Evolutionary conservation across 2,797 vertebrate genomes (phyloP).

Genomic region (Scarus forsteni): DNA sequence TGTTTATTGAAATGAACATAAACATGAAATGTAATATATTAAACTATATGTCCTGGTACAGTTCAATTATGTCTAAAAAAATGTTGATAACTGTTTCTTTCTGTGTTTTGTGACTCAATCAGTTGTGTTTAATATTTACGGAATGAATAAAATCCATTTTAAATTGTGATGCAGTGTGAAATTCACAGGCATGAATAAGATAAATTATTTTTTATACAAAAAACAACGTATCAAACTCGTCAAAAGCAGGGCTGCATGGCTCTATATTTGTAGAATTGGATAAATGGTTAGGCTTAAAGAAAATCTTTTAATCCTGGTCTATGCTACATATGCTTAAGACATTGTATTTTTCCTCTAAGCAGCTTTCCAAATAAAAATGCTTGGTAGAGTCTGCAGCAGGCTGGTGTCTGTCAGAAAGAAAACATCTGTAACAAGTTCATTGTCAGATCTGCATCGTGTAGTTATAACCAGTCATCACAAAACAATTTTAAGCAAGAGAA

Average conservation of each 20-base stretch:
- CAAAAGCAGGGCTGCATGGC: too few relatives aligned
- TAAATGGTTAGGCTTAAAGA: too few relatives aligned
- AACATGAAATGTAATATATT: background rate
- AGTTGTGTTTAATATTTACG: background rate
- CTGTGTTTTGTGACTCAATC: background rate
- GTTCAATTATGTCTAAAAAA: background rate
- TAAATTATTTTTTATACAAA: too few relatives aligned
- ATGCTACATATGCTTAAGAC: too few relatives aligned
- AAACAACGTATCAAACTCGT: too few relatives aligned
- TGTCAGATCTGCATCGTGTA: background rate
- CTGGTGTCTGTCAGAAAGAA: background rate
- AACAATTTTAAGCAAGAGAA: background rate
- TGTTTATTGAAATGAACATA: background rate
- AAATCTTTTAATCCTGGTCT: too few relatives aligned
- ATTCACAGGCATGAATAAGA: too few relatives aligned
- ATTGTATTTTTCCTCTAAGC: background rate
- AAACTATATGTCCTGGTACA: background rate
- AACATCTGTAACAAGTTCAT: background rate
- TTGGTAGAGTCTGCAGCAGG: background rate
- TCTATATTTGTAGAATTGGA: too few relatives aligned
- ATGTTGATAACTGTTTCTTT: conserved; percentile 19
- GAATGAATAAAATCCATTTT: background rate
- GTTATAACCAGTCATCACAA: background rate
- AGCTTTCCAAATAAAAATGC: background rate
- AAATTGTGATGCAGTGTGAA: background rate